Percentiles rank a stretch among this genome's conserved stretches.
phyloP scores from a whole-genome alignment of 2,888 invertebrate species.

The Sylvicola fuscatus region DNA sequence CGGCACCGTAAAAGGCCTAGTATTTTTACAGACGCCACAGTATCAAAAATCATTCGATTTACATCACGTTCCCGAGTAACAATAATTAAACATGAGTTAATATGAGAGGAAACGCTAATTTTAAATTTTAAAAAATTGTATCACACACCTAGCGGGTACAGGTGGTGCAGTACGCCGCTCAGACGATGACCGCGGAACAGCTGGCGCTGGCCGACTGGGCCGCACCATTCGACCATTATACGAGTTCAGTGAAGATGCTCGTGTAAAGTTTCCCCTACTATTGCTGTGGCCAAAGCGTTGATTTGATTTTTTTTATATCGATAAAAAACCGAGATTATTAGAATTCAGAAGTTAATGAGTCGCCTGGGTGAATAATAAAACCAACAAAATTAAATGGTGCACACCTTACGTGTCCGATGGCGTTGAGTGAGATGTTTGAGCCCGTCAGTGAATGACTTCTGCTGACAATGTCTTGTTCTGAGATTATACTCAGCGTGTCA shows the following conservation, averaged over 20 bases:
- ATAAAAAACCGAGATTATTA: not conserved
- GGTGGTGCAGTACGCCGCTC: conserved; percentile 6
- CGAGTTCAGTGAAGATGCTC: conserved; percentile 2
- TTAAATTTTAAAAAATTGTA: no score
- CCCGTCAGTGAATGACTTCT: not conserved
- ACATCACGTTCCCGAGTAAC: not conserved
- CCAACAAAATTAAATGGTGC: not conserved
- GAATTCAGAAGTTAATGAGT: no score
- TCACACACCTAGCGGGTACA: conserved; percentile 7
- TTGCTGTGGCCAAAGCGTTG: no score
- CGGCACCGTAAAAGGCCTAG: no score
- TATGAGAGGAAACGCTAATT: no score
- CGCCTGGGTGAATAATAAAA: no score
- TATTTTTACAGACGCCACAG: no score
- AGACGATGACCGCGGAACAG: conserved; percentile 4
- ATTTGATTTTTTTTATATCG: no score
- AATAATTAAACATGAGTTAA: no score
- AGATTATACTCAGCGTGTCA: conserved; percentile 4
- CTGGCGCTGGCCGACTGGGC: conserved; percentile 6
- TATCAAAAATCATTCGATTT: not conserved
- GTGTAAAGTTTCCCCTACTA: not conserved
- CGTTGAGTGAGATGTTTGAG: conserved; percentile 4
- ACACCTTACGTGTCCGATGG: conserved; percentile 1
- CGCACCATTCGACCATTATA: conserved; percentile 7
- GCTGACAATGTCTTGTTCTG: conserved; percentile 1